Conservation (phyloP, 2,888 invertebrate genomes). For the Ormyrus thymus region DNA sequence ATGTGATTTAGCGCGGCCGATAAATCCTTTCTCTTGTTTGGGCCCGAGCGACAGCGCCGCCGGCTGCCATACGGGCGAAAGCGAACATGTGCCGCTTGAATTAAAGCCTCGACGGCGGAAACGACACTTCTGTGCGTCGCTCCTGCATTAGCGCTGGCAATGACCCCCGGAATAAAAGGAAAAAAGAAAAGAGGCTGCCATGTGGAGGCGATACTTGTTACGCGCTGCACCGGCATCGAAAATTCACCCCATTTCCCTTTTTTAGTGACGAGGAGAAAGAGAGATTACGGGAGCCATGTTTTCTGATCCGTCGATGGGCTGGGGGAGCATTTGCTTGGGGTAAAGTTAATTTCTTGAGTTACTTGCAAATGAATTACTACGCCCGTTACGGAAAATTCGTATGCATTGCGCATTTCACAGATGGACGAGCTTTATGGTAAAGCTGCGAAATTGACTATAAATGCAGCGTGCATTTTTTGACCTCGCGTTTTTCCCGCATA, state of each 20-base stretch:
- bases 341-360: conserved; percentile 39
- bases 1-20: conserved; percentile 45
- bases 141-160: conserved; percentile 7
- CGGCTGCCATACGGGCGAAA: too few species aligned
- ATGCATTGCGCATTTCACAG: conserved; percentile 15
- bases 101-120: conserved; percentile 5
- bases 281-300: conserved; percentile 38
- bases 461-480: too few species aligned
- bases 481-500: too few species aligned
- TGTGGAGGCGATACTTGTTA: conserved; percentile 7
- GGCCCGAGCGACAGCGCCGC: too few species aligned
- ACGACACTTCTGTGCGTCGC: conserved; percentile 12
- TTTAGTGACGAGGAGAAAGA: neutral
- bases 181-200: neutral
- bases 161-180: conserved; percentile 25
- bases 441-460: neutral
- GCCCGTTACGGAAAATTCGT: neutral
- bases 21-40: conserved; percentile 37
- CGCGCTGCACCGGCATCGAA: conserved; percentile 1
- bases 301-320: conserved; percentile 27
- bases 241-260: conserved; percentile 26
- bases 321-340: neutral
- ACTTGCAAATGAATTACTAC: conserved; percentile 42
- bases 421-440: neutral
- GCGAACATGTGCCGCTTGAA: conserved; percentile 32